phyloP scores from a whole-genome alignment of 2,888 invertebrate species.

The Agriopis marginaria region DNA sequence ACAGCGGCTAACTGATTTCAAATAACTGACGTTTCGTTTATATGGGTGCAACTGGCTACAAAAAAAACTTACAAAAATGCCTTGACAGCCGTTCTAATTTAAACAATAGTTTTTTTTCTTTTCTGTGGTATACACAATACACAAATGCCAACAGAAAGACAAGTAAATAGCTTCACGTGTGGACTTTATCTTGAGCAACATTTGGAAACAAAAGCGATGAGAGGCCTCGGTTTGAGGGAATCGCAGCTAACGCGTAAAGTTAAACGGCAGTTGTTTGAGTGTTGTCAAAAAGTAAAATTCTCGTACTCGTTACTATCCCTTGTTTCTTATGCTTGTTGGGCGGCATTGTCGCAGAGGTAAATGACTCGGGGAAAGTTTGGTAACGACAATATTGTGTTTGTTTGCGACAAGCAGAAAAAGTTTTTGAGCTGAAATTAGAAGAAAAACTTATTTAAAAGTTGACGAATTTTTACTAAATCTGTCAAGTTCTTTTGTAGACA shows the following conservation, averaged over 20 bases:
- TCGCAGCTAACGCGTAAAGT: conserved; percentile 65
- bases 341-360: conserved; percentile 41
- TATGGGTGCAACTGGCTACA: too few species aligned
- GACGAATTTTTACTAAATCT: not conserved
- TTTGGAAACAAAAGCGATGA: conserved; percentile 47
- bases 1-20: too few species aligned
- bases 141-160: conserved; percentile 46
- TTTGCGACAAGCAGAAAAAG: conserved; percentile 15
- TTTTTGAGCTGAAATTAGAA: conserved; percentile 18
- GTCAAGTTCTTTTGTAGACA: too few species aligned
- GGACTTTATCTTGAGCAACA: conserved; percentile 44
- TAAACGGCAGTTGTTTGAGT: conserved; percentile 70
- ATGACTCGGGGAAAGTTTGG: conserved; percentile 40
- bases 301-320: conserved; percentile 48
- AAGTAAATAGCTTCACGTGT: conserved; percentile 48
- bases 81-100: too few species aligned
- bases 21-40: too few species aligned
- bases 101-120: too few species aligned
- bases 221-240: conserved; percentile 49
- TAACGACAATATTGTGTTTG: conserved; percentile 17
- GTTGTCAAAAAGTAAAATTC: conserved; percentile 69
- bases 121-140: too few species aligned
- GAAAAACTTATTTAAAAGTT: conserved; percentile 10
- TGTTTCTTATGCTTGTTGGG: conserved; percentile 53
- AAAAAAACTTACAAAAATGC: too few species aligned